Evolutionary conservation across 2,797 vertebrate genomes (phyloP), one percentile per base, ranked within the genome.

Genomic region (Orestias chungarensis): DNA sequence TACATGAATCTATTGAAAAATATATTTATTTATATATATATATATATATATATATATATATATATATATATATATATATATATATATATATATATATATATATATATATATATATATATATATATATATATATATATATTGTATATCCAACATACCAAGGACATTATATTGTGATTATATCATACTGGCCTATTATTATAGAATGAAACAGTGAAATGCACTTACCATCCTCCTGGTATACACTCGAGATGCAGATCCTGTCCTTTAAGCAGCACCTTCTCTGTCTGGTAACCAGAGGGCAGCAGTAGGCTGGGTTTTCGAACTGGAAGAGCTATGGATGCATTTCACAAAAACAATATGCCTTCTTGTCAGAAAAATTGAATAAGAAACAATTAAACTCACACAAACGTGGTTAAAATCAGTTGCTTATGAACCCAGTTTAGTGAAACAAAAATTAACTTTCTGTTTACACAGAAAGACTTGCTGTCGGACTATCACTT

Each of bases 221-320:
- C 98, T 94, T 93, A 99, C 98, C 96, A 91, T 91, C 97, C 98
- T 83, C 95, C 94, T 23, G 97, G 95, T 73, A 99, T 96, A 38
- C 98, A 99, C 84, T 99, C 97, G 0, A 99, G 93, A 57, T 95
- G 82, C 71, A 99, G 92, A 14, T 91, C 88, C 0, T 94, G 86
- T 82, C 96, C 97, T 87, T 94, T 96, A 86, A 97, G 88, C 80
- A 97, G 87, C 78, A 91, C 91, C 70, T 89, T 91, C 47, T 82
- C 81, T 2, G 90, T 93, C 79, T 82, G 93, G 71, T 91, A 91
- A 88, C 94, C 95, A 89, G 96, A 94, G 86, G 97, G 97, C 86
- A 96, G 92, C 90, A 99, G 87, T 80, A 99, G 86, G 77, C 83
- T 94, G 61, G 98, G 97, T 68, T 85, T 94, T 81, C 95, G 95